Conservation (phyloP, 2,113 vertebrate species). For the Macquaria ambigua region DNA sequence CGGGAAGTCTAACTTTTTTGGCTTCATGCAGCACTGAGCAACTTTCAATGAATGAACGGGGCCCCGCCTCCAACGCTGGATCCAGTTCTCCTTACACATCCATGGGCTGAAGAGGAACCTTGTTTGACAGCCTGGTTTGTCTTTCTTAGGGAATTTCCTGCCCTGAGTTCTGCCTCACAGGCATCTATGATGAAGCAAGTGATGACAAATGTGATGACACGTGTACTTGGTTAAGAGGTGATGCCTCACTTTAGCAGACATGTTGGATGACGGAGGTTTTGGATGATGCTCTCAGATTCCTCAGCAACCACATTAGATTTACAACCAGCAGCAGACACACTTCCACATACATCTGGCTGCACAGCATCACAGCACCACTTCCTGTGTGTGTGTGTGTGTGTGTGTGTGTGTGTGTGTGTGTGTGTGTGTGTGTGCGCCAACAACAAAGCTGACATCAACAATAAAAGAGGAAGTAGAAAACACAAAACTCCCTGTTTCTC, state of each 20-base stretch:
- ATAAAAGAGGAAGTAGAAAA: not conserved
- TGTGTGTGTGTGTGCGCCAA: not conserved
- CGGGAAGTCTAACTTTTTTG: too few species aligned
- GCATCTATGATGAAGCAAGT: not conserved
- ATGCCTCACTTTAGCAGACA: not conserved
- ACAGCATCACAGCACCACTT: not conserved
- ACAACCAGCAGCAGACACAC: not conserved
- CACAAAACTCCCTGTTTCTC: not conserved
- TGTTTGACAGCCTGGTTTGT: not conserved
- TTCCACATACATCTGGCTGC: not conserved
- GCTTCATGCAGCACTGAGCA: too few species aligned
- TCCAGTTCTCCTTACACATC: too few species aligned
- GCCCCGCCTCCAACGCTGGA: too few species aligned
- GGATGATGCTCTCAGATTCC: constrained; percentile 2
- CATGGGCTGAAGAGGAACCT: not conserved
- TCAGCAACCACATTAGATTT: not conserved
- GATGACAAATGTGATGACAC: constrained; percentile 9
- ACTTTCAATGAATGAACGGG: too few species aligned
- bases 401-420: not conserved
- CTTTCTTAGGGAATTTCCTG: not conserved
- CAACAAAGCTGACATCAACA: not conserved
- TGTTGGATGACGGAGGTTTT: not conserved
- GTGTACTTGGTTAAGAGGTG: not conserved
- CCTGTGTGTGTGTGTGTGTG: constrained; percentile 8
- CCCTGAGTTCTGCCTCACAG: not conserved